Conservation (phyloP, 2,888 invertebrate genomes). For the Phortica magna region DNA sequence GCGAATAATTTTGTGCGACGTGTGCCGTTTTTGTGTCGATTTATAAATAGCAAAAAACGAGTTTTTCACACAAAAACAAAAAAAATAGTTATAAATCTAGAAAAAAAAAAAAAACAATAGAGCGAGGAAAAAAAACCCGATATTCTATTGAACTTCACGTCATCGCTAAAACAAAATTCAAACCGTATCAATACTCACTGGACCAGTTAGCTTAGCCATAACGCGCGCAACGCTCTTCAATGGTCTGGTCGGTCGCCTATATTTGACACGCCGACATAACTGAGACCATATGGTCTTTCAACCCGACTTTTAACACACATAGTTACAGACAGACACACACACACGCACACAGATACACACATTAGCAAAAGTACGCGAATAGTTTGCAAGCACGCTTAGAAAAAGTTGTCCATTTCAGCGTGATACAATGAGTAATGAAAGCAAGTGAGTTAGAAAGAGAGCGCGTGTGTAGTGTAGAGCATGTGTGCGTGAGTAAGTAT, state of each 20-base stretch:
- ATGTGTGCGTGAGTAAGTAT: conserved; percentile 2
- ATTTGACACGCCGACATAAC: neutral
- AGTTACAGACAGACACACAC: too few relatives aligned
- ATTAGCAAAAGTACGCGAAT: neutral
- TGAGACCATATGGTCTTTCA: conserved; percentile 12
- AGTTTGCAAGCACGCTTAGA: neutral
- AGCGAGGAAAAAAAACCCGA: too few relatives aligned
- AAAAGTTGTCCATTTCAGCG: neutral
- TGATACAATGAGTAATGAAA: too few relatives aligned
- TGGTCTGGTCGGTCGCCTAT: neutral
- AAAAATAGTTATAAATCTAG: neutral
- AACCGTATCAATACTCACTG: conserved; percentile 9
- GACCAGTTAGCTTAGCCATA: conserved; percentile 19
- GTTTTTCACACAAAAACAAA: conserved; percentile 19
- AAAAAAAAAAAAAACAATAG: too few relatives aligned
- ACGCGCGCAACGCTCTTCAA: neutral
- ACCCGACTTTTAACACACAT: neutral
- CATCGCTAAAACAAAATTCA: conserved; percentile 47
- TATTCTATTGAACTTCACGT: conserved; percentile 50
- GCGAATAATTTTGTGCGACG: conserved; percentile 36
- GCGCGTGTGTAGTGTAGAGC: neutral
- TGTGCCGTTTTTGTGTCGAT: conserved; percentile 23
- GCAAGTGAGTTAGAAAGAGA: too few relatives aligned
- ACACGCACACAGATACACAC: neutral
- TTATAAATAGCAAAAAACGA: conserved; percentile 23